These are phyloP conservation scores for Aurelia sp. DNA, from an alignment of 30 jellyfish, hydroid and myxozoan genomes.

Conservation along the genomic window DNA sequence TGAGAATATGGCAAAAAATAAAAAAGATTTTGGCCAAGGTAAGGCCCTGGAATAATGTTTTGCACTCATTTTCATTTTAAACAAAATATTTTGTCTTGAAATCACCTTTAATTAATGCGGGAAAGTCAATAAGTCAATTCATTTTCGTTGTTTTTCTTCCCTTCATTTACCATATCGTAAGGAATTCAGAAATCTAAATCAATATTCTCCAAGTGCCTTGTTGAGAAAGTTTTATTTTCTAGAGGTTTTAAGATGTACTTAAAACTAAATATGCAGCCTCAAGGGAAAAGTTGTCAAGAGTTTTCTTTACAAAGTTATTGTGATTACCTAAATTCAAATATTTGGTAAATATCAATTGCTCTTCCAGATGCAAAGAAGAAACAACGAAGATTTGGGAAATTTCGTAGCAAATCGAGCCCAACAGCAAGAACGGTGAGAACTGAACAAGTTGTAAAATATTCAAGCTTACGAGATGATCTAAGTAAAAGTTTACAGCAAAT, in stretches of 20 bases:
- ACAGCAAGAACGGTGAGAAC: conserved; percentile 6
- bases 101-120: too few relatives aligned
- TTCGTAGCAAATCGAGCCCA: conserved; percentile 60
- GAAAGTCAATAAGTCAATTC: too few relatives aligned
- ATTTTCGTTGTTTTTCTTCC: too few relatives aligned
- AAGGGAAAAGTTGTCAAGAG: neutral
- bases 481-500: conserved; percentile 37
- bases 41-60: neutral
- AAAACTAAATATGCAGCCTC: too few relatives aligned
- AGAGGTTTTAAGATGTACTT: too few relatives aligned
- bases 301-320: neutral
- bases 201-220: too few relatives aligned
- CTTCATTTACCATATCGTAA: too few relatives aligned
- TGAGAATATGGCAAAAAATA: neutral
- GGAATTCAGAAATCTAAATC: too few relatives aligned
- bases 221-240: too few relatives aligned
- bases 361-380: conserved; percentile 18
- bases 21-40: neutral
- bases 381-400: conserved; percentile 17
- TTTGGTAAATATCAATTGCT: neutral
- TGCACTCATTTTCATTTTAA: too few relatives aligned
- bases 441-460: conserved; percentile 2
- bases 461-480: conserved; percentile 41
- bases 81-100: too few relatives aligned
- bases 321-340: neutral